phyloP scores from a whole-genome alignment of 1,140 invertebrate species.

The Plectus sambesii region DNA sequence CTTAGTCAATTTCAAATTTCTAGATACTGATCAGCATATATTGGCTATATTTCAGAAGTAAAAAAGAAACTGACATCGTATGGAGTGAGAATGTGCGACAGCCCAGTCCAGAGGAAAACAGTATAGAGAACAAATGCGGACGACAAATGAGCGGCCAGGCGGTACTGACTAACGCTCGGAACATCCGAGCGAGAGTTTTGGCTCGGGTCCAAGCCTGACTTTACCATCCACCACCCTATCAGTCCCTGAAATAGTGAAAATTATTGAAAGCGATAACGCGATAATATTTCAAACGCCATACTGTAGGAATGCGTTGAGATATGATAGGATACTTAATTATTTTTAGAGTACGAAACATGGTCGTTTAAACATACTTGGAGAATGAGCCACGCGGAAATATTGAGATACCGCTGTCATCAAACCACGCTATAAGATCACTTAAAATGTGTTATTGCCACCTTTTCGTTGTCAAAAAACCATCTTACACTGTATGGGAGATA shows the following conservation, averaged over 20 bases:
- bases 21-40: not conserved
- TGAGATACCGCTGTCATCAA: too few relatives aligned
- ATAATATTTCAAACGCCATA: too few relatives aligned
- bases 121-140: constrained; percentile 81
- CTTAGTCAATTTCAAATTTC: not conserved
- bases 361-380: too few relatives aligned
- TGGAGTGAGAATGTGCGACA: constrained; percentile 61
- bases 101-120: constrained; percentile 62
- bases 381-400: too few relatives aligned
- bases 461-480: too few relatives aligned
- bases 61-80: constrained; percentile 47
- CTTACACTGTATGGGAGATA: too few relatives aligned
- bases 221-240: constrained; percentile 99
- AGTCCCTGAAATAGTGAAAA: constrained; percentile 59
- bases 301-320: too few relatives aligned
- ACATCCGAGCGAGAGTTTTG: constrained; percentile 59
- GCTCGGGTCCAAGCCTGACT: constrained; percentile 74
- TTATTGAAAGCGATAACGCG: constrained; percentile 6
- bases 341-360: constrained; percentile 1
- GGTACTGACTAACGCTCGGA: constrained; percentile 89
- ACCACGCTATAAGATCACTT: too few relatives aligned
- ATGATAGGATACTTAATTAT: constrained; percentile 4
- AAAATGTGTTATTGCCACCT: too few relatives aligned
- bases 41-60: constrained; percentile 1
- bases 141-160: constrained; percentile 78